Evolutionary conservation across 2,888 invertebrate species (phyloP).

Genomic region (Mimumesa dahlbomi): DNA sequence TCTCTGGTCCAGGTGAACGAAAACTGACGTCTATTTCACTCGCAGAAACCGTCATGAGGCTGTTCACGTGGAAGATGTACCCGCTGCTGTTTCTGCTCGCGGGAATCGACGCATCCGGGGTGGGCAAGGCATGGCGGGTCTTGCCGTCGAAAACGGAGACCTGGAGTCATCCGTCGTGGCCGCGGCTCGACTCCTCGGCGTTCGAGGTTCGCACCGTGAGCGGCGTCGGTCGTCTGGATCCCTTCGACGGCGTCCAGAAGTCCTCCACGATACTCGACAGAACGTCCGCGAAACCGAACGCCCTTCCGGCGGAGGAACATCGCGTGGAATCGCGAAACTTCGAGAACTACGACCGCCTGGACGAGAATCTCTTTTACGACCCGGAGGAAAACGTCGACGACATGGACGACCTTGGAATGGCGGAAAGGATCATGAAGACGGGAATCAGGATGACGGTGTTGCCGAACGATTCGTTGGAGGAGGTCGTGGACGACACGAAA

Average conservation of each 20-base stretch:
- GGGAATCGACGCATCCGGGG: conserved; percentile 58
- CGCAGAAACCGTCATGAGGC: conserved; percentile 36
- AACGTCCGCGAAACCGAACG: conserved; percentile 8
- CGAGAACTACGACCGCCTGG: background rate
- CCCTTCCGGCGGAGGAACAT: background rate
- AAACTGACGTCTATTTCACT: too few species aligned
- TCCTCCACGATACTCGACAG: background rate
- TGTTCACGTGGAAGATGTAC: conserved; percentile 22
- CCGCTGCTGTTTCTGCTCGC: conserved; percentile 47
- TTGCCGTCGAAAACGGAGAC: conserved; percentile 62
- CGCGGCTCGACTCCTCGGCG: conserved; percentile 67
- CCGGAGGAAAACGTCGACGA: conserved; percentile 1
- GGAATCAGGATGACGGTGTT: conserved; percentile 38
- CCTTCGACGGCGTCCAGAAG: conserved; percentile 22
- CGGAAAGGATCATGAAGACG: conserved; percentile 17
- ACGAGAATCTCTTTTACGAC: background rate
- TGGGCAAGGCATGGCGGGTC: conserved; percentile 73
- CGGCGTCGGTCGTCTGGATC: conserved; percentile 62
- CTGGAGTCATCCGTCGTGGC: conserved; percentile 62
- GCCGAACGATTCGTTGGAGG: background rate
- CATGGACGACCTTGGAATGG: background rate
- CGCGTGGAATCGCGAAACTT: background rate
- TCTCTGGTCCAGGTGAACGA: too few species aligned
- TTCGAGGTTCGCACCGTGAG: conserved; percentile 72
- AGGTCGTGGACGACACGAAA: background rate